phyloP scores from a whole-genome alignment of 1,140 invertebrate genomes.

The Drosophila pandora region DNA sequence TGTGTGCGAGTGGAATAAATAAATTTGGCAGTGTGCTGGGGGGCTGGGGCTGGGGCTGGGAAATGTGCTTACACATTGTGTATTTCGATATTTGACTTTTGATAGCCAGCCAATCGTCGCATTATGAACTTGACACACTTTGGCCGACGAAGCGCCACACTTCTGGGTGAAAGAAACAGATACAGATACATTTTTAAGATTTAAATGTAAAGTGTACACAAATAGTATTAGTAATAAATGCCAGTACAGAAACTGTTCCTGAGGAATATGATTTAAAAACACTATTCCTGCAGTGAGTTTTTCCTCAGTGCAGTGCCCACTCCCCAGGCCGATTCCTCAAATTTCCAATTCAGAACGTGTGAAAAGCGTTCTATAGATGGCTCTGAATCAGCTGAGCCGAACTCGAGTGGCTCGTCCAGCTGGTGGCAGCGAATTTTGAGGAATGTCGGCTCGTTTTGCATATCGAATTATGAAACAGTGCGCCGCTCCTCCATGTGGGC shows the following conservation, averaged over 20 bases:
- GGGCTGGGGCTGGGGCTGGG: no score
- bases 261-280: neutral
- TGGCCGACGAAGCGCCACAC: slow-evolving; percentile 15
- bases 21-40: slow-evolving; percentile 21
- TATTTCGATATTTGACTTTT: slow-evolving; percentile 51
- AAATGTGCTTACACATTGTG: slow-evolving; percentile 31
- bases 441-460: slow-evolving; percentile 35
- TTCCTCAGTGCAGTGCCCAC: neutral
- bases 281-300: neutral
- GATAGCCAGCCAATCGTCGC: slow-evolving; percentile 42
- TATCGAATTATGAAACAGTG: slow-evolving; percentile 33
- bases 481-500: neutral
- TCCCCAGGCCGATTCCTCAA: slow-evolving; percentile 31
- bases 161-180: no score
- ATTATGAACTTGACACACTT: slow-evolving; percentile 73
- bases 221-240: neutral
- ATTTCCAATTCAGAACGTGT: slow-evolving; percentile 65
- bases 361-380: slow-evolving; percentile 35
- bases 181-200: no score
- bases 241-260: no score
- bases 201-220: neutral
- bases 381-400: slow-evolving; percentile 51
- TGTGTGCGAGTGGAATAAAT: slow-evolving; percentile 53
- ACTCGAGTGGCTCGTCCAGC: slow-evolving; percentile 28
- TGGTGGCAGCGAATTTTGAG: slow-evolving; percentile 18